Percentiles rank a stretch among this genome's conserved stretches.
These are phyloP conservation scores for Hydra vulgaris DNA, from an alignment of 30 jellyfish, hydroid and myxozoan species.

Conservation along the genomic window DNA sequence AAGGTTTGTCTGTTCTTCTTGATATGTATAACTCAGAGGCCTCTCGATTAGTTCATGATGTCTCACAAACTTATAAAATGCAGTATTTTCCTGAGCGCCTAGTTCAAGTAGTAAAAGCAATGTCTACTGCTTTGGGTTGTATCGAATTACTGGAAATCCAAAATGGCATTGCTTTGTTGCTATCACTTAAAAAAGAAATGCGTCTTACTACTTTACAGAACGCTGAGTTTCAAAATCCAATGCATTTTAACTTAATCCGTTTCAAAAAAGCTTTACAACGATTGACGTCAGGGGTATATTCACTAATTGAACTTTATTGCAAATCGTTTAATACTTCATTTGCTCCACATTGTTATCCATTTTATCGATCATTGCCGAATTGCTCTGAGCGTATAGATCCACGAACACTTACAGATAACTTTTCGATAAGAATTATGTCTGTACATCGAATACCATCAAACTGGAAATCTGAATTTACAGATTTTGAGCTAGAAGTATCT, in stretches of 20 bases:
- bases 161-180: slow-evolving; percentile 65
- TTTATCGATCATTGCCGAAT: neutral
- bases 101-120: slow-evolving; percentile 77
- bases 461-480: slow-evolving; percentile 59
- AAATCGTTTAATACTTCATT: slow-evolving; percentile 79
- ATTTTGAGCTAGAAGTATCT: slow-evolving; percentile 62
- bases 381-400: slow-evolving; percentile 51
- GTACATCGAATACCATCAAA: slow-evolving; percentile 71
- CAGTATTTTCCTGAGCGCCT: slow-evolving; percentile 61
- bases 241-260: slow-evolving; percentile 58
- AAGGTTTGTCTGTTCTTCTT: slow-evolving; percentile 62
- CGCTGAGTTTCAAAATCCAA: slow-evolving; percentile 31
- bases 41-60: slow-evolving; percentile 46
- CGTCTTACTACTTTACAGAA: slow-evolving; percentile 21
- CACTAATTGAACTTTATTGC: slow-evolving; percentile 66
- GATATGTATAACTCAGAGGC: slow-evolving; percentile 81
- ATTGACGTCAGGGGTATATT: slow-evolving; percentile 54
- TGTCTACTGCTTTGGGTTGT: slow-evolving; percentile 57
- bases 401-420: slow-evolving; percentile 37
- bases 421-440: slow-evolving; percentile 39
- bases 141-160: slow-evolving; percentile 66
- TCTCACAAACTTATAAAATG: slow-evolving; percentile 25
- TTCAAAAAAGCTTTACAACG: slow-evolving; percentile 62
- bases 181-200: slow-evolving; percentile 31
- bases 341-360: neutral